Conservation (phyloP, 2,113 vertebrate genomes). For the Festucalex cinctus region DNA sequence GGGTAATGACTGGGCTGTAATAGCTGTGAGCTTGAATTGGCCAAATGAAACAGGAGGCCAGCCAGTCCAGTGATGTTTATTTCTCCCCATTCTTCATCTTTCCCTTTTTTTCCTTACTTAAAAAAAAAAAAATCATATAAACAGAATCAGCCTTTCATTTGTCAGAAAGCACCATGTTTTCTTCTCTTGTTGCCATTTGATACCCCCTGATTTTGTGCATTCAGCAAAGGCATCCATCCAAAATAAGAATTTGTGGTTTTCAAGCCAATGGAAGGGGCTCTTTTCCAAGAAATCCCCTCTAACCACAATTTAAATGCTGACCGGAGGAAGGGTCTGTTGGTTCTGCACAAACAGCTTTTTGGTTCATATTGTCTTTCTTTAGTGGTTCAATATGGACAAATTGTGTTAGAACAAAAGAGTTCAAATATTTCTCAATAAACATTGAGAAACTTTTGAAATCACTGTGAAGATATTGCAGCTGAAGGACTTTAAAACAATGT, state of each 20-base stretch:
- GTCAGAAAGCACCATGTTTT: constrained; percentile 51
- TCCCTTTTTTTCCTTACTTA: constrained; percentile 31
- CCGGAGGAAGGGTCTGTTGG: constrained; percentile 35
- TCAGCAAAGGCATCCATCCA: constrained; percentile 67
- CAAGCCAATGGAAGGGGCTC: constrained; percentile 53
- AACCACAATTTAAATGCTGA: constrained; percentile 58
- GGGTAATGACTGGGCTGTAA: constrained; percentile 72
- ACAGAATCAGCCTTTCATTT: constrained; percentile 72
- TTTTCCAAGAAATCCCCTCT: constrained; percentile 62
- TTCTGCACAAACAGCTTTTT: constrained; percentile 21
- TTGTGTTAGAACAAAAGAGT: neutral
- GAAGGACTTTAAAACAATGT: neutral
- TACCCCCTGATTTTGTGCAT: constrained; percentile 48
- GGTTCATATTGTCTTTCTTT: constrained; percentile 23
- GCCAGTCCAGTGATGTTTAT: constrained; percentile 71
- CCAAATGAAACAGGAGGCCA: constrained; percentile 73
- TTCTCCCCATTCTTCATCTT: constrained; percentile 73
- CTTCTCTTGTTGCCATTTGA: constrained; percentile 29
- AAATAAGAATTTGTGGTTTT: constrained; percentile 65
- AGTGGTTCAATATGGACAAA: constrained; percentile 2
- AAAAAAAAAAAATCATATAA: constrained; percentile 61
- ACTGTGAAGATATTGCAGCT: neutral
- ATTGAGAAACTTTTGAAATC: neutral
- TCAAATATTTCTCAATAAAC: neutral
- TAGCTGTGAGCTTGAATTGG: constrained; percentile 54